These are phyloP conservation scores for Cheilosia vulpina DNA, from an alignment of 2,888 invertebrate species.

Conservation along the genomic window DNA sequence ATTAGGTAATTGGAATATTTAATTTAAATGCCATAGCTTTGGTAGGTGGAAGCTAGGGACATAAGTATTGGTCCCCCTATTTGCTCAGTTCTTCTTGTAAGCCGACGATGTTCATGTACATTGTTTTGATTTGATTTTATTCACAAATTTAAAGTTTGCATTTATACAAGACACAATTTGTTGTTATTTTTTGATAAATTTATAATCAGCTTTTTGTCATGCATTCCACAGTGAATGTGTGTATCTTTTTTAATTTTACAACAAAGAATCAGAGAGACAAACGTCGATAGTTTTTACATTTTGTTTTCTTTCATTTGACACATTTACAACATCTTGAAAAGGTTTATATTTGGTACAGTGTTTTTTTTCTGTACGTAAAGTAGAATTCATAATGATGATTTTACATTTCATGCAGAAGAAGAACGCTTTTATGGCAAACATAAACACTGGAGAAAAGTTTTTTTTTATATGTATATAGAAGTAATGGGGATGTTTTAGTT, in stretches of 20 bases:
- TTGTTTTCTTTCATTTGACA: constrained; percentile 48
- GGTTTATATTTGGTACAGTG: constrained; percentile 38
- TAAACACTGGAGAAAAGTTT: constrained; percentile 22
- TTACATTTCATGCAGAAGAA: constrained; percentile 66
- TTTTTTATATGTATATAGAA: constrained; percentile 1
- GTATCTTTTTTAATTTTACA: constrained; percentile 47
- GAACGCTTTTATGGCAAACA: constrained; percentile 48
- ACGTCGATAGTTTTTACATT: constrained; percentile 50
- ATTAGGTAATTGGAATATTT: no score
- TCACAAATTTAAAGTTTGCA: constrained; percentile 45
- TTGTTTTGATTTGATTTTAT: constrained; percentile 30
- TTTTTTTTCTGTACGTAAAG: constrained; percentile 23
- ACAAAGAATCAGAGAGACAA: constrained; percentile 58
- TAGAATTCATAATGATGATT: constrained; percentile 36
- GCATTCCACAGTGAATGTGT: constrained; percentile 48
- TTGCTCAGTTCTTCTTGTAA: no score
- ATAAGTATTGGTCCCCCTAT: no score
- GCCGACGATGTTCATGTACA: background rate
- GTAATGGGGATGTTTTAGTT: constrained; percentile 17
- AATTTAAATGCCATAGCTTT: no score
- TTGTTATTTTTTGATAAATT: constrained; percentile 18
- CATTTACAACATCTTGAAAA: constrained; percentile 51
- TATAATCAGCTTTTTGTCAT: constrained; percentile 33
- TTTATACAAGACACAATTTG: constrained; percentile 75
- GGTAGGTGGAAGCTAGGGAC: no score